Evolutionary conservation across 2,797 vertebrate genomes (phyloP).

Genomic region (Leucoraja ocellata): DNA sequence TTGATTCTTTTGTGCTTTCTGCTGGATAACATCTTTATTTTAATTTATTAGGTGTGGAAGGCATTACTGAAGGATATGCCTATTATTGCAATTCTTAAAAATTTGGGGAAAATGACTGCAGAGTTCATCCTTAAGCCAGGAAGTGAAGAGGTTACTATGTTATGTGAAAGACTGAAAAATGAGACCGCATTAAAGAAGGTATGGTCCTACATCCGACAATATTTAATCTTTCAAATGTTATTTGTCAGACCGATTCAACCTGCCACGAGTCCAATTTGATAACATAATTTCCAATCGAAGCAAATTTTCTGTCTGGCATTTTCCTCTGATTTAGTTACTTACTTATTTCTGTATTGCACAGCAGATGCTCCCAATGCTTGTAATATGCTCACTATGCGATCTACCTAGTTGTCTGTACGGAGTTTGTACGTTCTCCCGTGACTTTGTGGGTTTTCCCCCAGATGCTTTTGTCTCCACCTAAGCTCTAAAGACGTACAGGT

Average conservation of each 20-base stretch:
- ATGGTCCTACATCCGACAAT: conserved; percentile 17
- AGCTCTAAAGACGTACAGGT: too few relatives aligned
- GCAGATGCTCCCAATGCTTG: background rate
- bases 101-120: conserved; percentile 79
- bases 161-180: conserved; percentile 79
- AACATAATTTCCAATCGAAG: background rate
- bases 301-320: background rate
- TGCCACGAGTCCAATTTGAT: background rate
- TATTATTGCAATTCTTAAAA: conserved; percentile 65
- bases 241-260: background rate
- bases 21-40: background rate
- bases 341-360: conserved; percentile 12
- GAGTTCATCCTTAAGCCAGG: conserved; percentile 72
- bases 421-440: too few relatives aligned
- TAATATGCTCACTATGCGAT: too few relatives aligned
- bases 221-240: background rate
- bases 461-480: too few relatives aligned
- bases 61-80: conserved; percentile 85
- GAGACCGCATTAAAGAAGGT: conserved; percentile 76
- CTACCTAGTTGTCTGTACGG: too few relatives aligned
- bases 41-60: conserved; percentile 70
- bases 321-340: background rate
- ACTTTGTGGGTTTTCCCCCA: too few relatives aligned
- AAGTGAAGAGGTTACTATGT: conserved; percentile 65
- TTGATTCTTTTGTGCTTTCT: background rate